phyloP scores from a whole-genome alignment of 2,888 invertebrate species.

The Fragum whitleyi region DNA sequence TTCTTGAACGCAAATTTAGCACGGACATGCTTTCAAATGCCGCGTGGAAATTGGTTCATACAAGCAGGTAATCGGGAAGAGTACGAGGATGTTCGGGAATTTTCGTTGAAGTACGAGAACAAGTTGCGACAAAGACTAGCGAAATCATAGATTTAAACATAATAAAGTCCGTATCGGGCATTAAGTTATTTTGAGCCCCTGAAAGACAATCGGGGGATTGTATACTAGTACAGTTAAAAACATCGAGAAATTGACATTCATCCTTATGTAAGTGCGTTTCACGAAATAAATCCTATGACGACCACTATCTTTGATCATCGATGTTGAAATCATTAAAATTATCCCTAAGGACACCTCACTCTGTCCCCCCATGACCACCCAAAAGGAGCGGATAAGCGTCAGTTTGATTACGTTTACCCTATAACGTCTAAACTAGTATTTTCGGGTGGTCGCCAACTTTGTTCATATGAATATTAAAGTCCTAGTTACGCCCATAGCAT shows the following conservation, averaged over 20 bases:
- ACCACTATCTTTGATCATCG: too few species aligned
- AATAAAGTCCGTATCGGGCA: background rate
- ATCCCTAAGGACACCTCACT: too few species aligned
- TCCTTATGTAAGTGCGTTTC: background rate
- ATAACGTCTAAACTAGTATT: too few species aligned
- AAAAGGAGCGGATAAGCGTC: too few species aligned
- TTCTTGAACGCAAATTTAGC: constrained; percentile 44
- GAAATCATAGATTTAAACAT: constrained; percentile 47
- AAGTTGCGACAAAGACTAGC: constrained; percentile 58
- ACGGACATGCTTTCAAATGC: constrained; percentile 64
- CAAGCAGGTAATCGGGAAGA: constrained; percentile 64
- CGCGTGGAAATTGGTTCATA: constrained; percentile 64
- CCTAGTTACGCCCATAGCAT: too few species aligned
- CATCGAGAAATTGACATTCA: too few species aligned
- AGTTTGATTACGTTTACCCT: too few species aligned
- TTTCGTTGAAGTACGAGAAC: constrained; percentile 57
- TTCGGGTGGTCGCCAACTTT: too few species aligned
- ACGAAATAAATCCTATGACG: too few species aligned
- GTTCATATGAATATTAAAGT: too few species aligned
- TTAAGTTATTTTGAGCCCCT: background rate
- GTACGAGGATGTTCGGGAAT: constrained; percentile 58
- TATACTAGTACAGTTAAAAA: background rate
- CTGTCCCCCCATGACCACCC: too few species aligned
- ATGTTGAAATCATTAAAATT: too few species aligned
- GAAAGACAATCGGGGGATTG: background rate